Evolutionary conservation across 2,113 vertebrate species (phyloP), one percentile per base, ranked within the genome.

Genomic region (Catagonus wagneri): DNA sequence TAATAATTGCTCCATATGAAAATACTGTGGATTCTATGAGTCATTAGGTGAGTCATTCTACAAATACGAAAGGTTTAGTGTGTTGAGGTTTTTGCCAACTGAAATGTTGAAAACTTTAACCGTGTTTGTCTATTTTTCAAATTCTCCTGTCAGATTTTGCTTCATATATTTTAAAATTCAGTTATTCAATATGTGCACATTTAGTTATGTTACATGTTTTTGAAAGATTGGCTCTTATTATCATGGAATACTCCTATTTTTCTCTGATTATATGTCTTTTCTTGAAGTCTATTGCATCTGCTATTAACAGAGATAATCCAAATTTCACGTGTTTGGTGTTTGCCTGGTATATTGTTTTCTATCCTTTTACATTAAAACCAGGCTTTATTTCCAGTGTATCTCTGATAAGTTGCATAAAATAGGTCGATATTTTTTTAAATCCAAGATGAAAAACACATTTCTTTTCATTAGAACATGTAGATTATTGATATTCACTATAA

Each of bases 211-310:
- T 71, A 71, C 71, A 6, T 36, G 34, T n/a, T 83, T 15, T 63
- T 74, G 44, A 94, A 44, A 27, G 66, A 66, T 7, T 44, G 13
- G 66, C 27, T 19, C 25, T 69, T 80, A 25, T 36, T 17, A 44
- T 74, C 65, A 39, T 89, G 44, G 29, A 75, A 89, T 94, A 81
- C 79, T 86, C 80, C 17, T 86, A 25, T 61, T 56, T 79, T 86
- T 65, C n/a, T 79, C 65, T 44, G 8, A 6, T 27, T 86, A 63
- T 79, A 34, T 72, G 15, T 14, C 27, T 72, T 84, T 8, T 75
- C 27, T 95, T 72, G 29, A 91, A 79, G 34, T 85, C 12, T 39
- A 23, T 72, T 86, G 68, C 90, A 19, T 61, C 58, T 72, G 7
- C n/a, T 80, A 50, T 58, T 65, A 80, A 86, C 23, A 72, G 29